These are phyloP conservation scores for Popillia japonica DNA, from an alignment of 1,140 invertebrate genomes.

Conservation along the genomic window DNA sequence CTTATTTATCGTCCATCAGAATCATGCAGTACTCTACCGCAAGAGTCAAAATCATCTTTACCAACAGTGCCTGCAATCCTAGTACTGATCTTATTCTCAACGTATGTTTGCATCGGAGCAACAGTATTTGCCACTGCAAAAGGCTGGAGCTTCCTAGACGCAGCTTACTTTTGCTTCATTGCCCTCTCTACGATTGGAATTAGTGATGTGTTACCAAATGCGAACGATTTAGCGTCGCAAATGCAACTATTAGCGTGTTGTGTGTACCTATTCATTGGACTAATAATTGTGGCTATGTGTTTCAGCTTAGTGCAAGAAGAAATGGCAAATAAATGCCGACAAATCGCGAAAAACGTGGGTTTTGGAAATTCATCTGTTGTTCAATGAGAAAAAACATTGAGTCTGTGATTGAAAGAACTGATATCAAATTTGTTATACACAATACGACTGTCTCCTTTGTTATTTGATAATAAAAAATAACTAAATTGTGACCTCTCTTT, in stretches of 20 bases:
- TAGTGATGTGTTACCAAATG: conserved; percentile 79
- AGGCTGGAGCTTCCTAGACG: conserved; percentile 83
- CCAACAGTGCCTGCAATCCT: conserved; percentile 73
- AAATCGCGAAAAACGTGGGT: conserved; percentile 52
- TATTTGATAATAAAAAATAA: no score
- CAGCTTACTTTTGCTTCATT: conserved; percentile 88
- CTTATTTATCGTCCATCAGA: conserved; percentile 65
- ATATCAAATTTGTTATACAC: neutral
- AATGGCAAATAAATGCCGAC: conserved; percentile 77
- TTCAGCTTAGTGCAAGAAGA: conserved; percentile 93
- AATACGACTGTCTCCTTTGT: no score
- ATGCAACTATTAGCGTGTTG: conserved; percentile 84
- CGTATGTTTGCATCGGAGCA: conserved; percentile 77
- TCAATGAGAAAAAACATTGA: neutral
- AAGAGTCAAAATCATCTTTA: conserved; percentile 45
- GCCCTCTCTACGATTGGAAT: conserved; percentile 88
- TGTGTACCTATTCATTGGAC: conserved; percentile 85
- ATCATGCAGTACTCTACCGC: conserved; percentile 33
- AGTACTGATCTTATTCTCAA: conserved; percentile 73
- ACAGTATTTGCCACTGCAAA: conserved; percentile 76
- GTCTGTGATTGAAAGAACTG: neutral
- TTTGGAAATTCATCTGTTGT: conserved; percentile 34
- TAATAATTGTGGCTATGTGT: conserved; percentile 91
- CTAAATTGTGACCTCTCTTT: no score
- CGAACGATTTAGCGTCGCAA: conserved; percentile 68